Evolutionary conservation across 1,140 invertebrate species (phyloP).

Genomic region (Drosophila murphyi): DNA sequence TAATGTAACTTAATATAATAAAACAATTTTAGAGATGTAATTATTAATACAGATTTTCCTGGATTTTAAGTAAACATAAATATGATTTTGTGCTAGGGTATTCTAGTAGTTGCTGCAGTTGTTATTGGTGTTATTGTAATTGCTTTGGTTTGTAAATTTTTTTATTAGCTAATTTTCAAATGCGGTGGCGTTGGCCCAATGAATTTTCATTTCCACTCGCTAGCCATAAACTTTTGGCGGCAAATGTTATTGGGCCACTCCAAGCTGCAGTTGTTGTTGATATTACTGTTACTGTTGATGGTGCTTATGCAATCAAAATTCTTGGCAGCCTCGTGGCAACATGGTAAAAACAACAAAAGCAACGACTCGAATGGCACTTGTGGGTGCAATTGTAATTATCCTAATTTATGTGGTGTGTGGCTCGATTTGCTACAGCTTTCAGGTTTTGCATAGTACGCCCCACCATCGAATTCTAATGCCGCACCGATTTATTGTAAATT

Average conservation of each 20-base stretch:
- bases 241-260: slow-evolving; percentile 43
- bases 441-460: slow-evolving; percentile 31
- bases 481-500: slow-evolving; percentile 79
- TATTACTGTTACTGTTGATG: slow-evolving; percentile 23
- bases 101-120: neutral
- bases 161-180: slow-evolving; percentile 68
- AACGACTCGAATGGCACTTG: slow-evolving; percentile 72
- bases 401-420: slow-evolving; percentile 76
- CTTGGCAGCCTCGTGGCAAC: slow-evolving; percentile 50
- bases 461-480: slow-evolving; percentile 56
- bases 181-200: slow-evolving; percentile 40
- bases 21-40: too few species aligned
- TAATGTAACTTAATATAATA: too few species aligned
- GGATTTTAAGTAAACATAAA: neutral
- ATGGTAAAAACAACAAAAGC: slow-evolving; percentile 19
- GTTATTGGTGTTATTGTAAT: slow-evolving; percentile 61
- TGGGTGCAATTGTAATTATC: slow-evolving; percentile 83
- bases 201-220: slow-evolving; percentile 70
- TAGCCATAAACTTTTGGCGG: slow-evolving; percentile 37
- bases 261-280: slow-evolving; percentile 9
- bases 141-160: slow-evolving; percentile 57
- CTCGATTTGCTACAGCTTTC: slow-evolving; percentile 49
- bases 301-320: slow-evolving; percentile 81
- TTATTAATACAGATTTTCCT: too few species aligned
- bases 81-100: neutral